Conservation (phyloP, 1,140 invertebrate genomes). For the Bathynomus jamesi region DNA sequence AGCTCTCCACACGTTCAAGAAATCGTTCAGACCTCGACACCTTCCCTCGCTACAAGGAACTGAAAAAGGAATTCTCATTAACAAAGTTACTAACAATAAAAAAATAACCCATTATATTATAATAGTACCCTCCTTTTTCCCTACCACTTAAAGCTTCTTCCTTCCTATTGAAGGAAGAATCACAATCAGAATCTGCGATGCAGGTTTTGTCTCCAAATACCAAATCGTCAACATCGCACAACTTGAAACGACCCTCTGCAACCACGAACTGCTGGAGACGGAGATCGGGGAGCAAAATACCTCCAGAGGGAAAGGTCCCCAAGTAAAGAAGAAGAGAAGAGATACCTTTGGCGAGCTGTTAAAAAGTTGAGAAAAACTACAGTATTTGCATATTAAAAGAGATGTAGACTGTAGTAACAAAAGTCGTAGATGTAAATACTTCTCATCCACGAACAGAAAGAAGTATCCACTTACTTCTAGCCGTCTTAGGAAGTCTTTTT, state of each 20-base stretch:
- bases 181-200: neutral
- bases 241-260: neutral
- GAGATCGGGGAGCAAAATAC: neutral
- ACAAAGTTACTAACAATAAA: too few relatives aligned
- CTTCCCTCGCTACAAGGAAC: neutral
- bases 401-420: too few relatives aligned
- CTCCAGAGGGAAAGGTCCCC: neutral
- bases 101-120: too few relatives aligned
- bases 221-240: neutral
- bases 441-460: too few relatives aligned
- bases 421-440: too few relatives aligned
- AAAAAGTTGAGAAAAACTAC: neutral
- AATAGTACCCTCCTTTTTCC: too few relatives aligned
- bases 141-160: neutral
- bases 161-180: neutral
- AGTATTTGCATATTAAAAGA: too few relatives aligned
- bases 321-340: neutral
- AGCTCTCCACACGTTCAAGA: neutral
- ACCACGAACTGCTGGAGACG: neutral
- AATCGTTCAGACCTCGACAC: neutral
- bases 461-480: too few relatives aligned
- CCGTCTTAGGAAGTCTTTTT: too few relatives aligned
- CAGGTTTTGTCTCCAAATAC: neutral
- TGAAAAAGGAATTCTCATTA: neutral
- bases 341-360: neutral